A percentile compares a stretch with the other conserved stretches of the same genome.
Conservation (phyloP, 2,113 vertebrate species). For the Arothron firmamentum region DNA sequence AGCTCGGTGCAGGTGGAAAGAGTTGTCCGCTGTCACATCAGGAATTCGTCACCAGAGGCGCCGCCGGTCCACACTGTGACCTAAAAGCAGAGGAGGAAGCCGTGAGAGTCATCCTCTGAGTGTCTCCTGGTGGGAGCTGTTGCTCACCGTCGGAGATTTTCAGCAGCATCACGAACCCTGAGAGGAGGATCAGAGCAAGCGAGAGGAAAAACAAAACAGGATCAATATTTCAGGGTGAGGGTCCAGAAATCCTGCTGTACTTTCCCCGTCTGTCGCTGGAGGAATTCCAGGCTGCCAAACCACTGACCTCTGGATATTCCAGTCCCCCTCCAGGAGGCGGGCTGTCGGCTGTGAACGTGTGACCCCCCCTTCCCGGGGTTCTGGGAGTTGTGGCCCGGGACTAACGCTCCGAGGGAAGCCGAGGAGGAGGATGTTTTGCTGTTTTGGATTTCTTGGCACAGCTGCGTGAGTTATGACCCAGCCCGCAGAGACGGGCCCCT, state of each 20-base stretch:
- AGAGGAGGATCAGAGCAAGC: conserved; percentile 35
- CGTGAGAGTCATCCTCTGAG: not conserved
- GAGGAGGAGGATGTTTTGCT: conserved; percentile 21
- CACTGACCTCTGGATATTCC: conserved; percentile 31
- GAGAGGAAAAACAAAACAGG: conserved; percentile 7
- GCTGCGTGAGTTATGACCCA: conserved; percentile 46
- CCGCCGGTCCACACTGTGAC: conserved; percentile 37
- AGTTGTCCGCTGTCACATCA: conserved; percentile 48
- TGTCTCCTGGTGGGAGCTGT: not conserved
- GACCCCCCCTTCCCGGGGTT: conserved; percentile 31
- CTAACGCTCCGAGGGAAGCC: conserved; percentile 28
- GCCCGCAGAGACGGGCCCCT: conserved; percentile 25
- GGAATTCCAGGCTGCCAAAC: conserved; percentile 38
- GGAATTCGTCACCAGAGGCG: conserved; percentile 56
- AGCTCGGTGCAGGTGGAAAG: conserved; percentile 35
- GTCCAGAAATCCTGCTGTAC: conserved; percentile 38
- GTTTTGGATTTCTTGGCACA: conserved; percentile 39
- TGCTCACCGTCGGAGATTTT: too few species aligned
- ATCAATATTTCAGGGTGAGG: conserved; percentile 47
- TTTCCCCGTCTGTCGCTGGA: conserved; percentile 45
- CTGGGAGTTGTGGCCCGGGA: conserved; percentile 34
- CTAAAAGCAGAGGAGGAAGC: conserved; percentile 29
- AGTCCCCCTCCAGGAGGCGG: conserved; percentile 16
- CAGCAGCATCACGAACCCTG: conserved; percentile 10
- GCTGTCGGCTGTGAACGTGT: conserved; percentile 25